phyloP scores from a whole-genome alignment of 2,113 vertebrate genomes.

The Corvus moneduloides region DNA sequence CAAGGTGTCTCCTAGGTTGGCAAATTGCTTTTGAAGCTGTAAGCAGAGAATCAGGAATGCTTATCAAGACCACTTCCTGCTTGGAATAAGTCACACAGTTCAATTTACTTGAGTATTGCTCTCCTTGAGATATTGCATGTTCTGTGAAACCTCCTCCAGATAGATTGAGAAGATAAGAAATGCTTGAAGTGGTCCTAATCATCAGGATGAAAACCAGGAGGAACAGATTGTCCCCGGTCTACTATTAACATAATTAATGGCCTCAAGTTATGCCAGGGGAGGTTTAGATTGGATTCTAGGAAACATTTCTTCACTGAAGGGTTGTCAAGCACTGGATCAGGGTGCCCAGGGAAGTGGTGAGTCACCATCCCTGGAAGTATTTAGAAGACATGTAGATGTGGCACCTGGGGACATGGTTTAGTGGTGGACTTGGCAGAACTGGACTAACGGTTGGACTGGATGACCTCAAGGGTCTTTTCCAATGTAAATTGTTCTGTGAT shows the following conservation, averaged over 20 bases:
- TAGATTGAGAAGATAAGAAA: neutral
- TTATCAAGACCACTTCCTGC: neutral
- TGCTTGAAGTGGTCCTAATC: neutral
- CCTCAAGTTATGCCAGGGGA: neutral
- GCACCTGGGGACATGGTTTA: neutral
- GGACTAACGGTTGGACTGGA: fast-evolving
- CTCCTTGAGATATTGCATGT: neutral
- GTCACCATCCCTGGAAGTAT: neutral
- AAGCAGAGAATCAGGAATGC: neutral
- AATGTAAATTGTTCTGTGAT: neutral
- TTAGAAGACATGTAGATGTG: neutral
- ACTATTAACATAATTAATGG: neutral
- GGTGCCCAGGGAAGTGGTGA: neutral
- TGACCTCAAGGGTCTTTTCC: neutral
- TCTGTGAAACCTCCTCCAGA: neutral
- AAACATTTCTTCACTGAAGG: neutral
- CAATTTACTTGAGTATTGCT: neutral
- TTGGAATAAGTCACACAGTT: neutral
- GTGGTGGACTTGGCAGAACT: neutral
- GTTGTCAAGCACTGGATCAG: neutral
- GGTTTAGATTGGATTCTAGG: neutral
- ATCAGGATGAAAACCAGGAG: neutral
- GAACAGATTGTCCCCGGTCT: neutral
- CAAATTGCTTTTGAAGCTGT: neutral
- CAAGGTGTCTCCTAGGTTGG: neutral